Evolutionary conservation across 2,888 invertebrate species (phyloP).

Genomic region (Eubasilissa splendida): DNA sequence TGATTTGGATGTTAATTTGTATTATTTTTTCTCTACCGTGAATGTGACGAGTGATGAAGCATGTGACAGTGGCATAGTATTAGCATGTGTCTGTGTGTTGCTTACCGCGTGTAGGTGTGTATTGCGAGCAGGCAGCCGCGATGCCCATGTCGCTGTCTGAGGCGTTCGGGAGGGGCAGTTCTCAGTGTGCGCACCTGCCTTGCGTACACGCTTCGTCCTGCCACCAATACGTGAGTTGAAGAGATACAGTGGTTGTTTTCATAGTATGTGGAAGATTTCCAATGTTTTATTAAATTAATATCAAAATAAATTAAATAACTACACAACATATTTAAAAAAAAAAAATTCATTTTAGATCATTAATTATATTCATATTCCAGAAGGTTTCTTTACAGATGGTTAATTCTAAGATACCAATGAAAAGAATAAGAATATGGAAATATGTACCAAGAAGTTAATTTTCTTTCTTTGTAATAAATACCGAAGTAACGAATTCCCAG

Average conservation of each 20-base stretch:
- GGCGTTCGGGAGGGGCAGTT: conserved; percentile 63
- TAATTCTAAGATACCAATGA: background rate
- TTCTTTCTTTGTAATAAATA: too few species aligned
- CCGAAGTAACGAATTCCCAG: too few species aligned
- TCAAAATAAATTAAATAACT: too few species aligned
- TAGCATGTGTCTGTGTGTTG: conserved; percentile 32
- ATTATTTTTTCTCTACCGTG: too few species aligned
- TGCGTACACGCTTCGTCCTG: conserved; percentile 77
- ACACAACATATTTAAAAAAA: too few species aligned
- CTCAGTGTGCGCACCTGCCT: conserved; percentile 72
- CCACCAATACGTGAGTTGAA: conserved; percentile 77
- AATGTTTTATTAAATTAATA: too few species aligned
- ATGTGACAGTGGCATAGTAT: conserved; percentile 14
- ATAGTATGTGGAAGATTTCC: too few species aligned
- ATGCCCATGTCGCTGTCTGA: conserved; percentile 62
- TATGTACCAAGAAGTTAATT: too few species aligned
- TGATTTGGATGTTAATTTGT: too few species aligned
- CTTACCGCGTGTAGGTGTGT: conserved; percentile 64
- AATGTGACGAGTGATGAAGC: background rate
- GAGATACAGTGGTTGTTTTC: background rate
- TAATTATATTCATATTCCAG: too few species aligned
- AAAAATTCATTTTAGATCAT: too few species aligned
- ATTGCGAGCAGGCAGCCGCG: conserved; percentile 72
- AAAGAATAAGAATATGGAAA: too few species aligned
- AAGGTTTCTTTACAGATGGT: background rate